Evolutionary conservation across 2,888 invertebrate species (phyloP).

Genomic region (Plutella xylostella): DNA sequence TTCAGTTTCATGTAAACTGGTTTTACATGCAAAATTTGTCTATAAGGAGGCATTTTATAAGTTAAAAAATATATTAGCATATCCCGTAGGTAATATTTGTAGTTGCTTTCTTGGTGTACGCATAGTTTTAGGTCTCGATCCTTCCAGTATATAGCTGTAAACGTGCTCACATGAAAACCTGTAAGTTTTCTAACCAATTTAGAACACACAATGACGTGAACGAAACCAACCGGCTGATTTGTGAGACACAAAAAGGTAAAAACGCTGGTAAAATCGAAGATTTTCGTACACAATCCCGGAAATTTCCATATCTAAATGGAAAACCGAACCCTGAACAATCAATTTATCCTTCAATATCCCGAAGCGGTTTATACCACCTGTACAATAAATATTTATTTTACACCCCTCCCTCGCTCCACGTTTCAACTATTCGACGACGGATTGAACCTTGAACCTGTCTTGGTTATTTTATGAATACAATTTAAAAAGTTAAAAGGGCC

Average conservation of each 20-base stretch:
- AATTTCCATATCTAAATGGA: constrained; percentile 71
- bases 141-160: not conserved
- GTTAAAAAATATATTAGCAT: too few species aligned
- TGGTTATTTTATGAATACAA: too few species aligned
- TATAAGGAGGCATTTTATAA: too few species aligned
- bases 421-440: too few species aligned
- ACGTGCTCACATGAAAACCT: not conserved
- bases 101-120: not conserved
- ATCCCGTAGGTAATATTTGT: not conserved
- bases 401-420: too few species aligned
- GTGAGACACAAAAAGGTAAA: constrained; percentile 36
- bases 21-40: too few species aligned
- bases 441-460: too few species aligned
- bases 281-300: constrained; percentile 66
- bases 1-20: too few species aligned
- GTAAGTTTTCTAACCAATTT: not conserved
- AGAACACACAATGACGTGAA: not conserved
- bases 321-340: constrained; percentile 70
- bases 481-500: too few species aligned
- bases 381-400: constrained; percentile 68
- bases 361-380: constrained; percentile 68
- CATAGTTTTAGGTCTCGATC: not conserved
- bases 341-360: constrained; percentile 70
- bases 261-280: constrained; percentile 53
- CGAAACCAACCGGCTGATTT: constrained; percentile 44